Percentiles rank a stretch among this genome's conserved stretches.
phyloP scores from a whole-genome alignment of 2,888 invertebrate species.

The Drosophila demipolita region DNA sequence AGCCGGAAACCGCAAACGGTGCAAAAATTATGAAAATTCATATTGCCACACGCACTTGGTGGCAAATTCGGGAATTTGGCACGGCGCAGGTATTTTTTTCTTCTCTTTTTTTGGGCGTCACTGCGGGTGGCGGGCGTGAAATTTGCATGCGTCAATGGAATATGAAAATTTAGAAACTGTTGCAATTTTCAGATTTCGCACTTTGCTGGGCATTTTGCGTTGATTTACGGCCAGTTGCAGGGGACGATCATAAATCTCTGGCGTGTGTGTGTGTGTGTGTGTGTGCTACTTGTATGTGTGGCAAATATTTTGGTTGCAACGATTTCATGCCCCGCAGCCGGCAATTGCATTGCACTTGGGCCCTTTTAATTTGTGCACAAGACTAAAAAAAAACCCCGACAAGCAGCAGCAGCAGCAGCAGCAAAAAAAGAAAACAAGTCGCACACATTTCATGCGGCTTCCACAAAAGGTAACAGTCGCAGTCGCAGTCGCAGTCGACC shows the following conservation, averaged over 20 bases:
- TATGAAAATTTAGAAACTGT: slow-evolving; percentile 58
- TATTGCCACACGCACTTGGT: slow-evolving; percentile 75
- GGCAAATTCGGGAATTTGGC: slow-evolving; percentile 46
- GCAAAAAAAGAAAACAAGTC: slow-evolving; percentile 63
- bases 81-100: slow-evolving; percentile 52
- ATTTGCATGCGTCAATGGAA: slow-evolving; percentile 75
- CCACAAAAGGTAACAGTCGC: slow-evolving; percentile 69
- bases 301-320: slow-evolving; percentile 78
- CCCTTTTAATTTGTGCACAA: slow-evolving; percentile 42
- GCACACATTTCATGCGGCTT: slow-evolving; percentile 83
- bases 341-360: slow-evolving; percentile 70
- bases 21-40: slow-evolving; percentile 81
- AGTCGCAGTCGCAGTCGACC: slow-evolving; percentile 35
- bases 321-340: slow-evolving; percentile 70
- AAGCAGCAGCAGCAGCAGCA: slow-evolving; percentile 7
- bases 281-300: slow-evolving; percentile 38
- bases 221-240: slow-evolving; percentile 64
- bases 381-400: slow-evolving; percentile 33
- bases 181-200: slow-evolving; percentile 53
- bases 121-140: slow-evolving; percentile 66
- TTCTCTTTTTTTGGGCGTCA: slow-evolving; percentile 23
- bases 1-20: slow-evolving; percentile 65
- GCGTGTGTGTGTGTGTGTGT: slow-evolving; percentile 14
- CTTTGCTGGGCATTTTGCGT: slow-evolving; percentile 35
- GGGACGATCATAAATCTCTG: slow-evolving; percentile 57